Conservation (phyloP, 1,140 invertebrate species). For the Drosophila leontia region DNA sequence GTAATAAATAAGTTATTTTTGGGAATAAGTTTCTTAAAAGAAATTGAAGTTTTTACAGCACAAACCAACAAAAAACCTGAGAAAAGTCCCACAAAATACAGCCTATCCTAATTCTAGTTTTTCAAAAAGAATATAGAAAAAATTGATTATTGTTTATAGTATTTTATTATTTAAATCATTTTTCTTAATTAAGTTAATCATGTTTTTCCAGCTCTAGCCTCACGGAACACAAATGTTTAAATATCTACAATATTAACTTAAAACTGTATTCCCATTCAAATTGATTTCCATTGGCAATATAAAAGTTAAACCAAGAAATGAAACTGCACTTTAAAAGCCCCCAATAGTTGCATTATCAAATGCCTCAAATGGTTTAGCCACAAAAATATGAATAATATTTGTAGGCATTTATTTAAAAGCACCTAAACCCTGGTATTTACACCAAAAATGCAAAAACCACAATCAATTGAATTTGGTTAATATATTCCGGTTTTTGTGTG, state of each 20-base stretch:
- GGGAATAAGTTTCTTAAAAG: background rate
- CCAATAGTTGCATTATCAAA: slow-evolving; percentile 1
- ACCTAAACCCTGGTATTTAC: background rate
- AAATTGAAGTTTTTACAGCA: too few relatives aligned
- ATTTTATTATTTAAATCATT: too few relatives aligned
- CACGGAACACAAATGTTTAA: too few relatives aligned
- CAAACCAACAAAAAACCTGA: rapidly evolving
- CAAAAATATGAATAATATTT: slow-evolving; percentile 1
- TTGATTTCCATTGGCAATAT: too few relatives aligned
- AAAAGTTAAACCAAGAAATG: background rate
- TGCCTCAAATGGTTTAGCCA: background rate
- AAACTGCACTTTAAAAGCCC: background rate
- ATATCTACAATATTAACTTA: too few relatives aligned
- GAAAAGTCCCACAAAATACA: background rate
- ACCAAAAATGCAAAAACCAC: slow-evolving; percentile 5
- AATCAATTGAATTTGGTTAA: slow-evolving; percentile 25
- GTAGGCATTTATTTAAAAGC: background rate
- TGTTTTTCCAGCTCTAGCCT: too few relatives aligned
- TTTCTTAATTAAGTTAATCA: too few relatives aligned
- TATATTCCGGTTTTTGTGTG: slow-evolving; percentile 28
- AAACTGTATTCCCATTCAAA: background rate
- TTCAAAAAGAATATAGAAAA: too few relatives aligned
- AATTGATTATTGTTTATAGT: too few relatives aligned
- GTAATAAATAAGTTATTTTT: background rate
- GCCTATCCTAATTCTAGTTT: background rate